Evolutionary conservation across 2,888 invertebrate species (phyloP).

Genomic region (Crossocerus cetratus): DNA sequence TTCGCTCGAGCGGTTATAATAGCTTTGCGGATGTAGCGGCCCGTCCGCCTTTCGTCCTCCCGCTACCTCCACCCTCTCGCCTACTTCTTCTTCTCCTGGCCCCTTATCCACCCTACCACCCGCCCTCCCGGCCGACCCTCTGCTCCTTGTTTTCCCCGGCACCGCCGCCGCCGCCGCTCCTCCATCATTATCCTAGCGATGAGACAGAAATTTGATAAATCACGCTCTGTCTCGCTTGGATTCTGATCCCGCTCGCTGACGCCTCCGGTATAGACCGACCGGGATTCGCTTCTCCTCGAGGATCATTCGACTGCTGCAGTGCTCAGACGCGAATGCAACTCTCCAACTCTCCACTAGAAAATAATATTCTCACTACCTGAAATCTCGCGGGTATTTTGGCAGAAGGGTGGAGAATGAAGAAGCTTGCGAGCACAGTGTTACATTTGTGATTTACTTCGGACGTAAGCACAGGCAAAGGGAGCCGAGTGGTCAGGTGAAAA

Average conservation of each 20-base stretch:
- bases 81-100: slow-evolving; percentile 1
- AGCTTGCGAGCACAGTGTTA: neutral
- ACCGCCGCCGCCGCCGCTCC: slow-evolving; percentile 25
- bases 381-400: too few relatives aligned
- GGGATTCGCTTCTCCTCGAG: too few relatives aligned
- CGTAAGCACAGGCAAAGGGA: slow-evolving; percentile 12
- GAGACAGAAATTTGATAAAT: slow-evolving; percentile 36
- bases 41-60: slow-evolving; percentile 59
- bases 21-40: slow-evolving; percentile 75
- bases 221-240: neutral
- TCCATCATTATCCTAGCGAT: neutral
- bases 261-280: too few relatives aligned
- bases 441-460: slow-evolving; percentile 21
- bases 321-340: too few relatives aligned
- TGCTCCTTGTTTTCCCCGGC: slow-evolving; percentile 17
- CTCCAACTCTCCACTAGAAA: too few relatives aligned
- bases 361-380: too few relatives aligned
- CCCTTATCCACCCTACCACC: slow-evolving; percentile 8
- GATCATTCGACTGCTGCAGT: too few relatives aligned
- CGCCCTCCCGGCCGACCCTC: neutral
- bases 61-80: slow-evolving; percentile 47
- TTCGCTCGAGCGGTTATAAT: slow-evolving; percentile 78
- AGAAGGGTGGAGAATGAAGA: neutral
- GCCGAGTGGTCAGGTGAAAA: slow-evolving; percentile 38
- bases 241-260: too few relatives aligned